Conservation (phyloP, 2,888 invertebrate species). For the Nomada ruficornis region DNA sequence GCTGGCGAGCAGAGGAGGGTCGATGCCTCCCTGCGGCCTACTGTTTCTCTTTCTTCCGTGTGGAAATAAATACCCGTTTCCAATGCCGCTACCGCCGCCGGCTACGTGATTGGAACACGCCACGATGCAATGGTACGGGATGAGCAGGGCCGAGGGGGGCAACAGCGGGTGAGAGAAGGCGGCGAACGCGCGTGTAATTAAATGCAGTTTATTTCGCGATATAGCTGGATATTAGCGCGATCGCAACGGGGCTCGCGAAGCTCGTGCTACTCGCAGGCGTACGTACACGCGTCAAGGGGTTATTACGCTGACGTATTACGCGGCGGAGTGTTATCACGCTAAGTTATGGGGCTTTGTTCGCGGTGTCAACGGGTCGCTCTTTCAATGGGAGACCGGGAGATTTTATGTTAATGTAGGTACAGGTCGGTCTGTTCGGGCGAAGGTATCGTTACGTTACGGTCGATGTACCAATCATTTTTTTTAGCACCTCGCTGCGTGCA, state of each 20-base stretch:
- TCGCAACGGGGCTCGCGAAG: conserved; percentile 22
- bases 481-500: too few relatives aligned
- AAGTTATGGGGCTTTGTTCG: conserved; percentile 16
- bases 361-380: background rate
- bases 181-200: conserved; percentile 42
- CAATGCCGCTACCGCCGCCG: background rate
- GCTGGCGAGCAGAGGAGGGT: conserved; percentile 44
- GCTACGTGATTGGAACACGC: conserved; percentile 6
- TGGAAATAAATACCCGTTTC: conserved; percentile 30
- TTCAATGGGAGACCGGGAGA: background rate
- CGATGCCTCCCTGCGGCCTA: conserved; percentile 57
- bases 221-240: conserved; percentile 44
- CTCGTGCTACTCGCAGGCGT: conserved; percentile 2
- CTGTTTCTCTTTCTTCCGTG: conserved; percentile 52
- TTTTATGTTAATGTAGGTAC: too few relatives aligned
- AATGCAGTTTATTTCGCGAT: conserved; percentile 50
- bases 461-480: too few relatives aligned
- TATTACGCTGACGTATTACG: conserved; percentile 38
- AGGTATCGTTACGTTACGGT: too few relatives aligned
- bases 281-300: conserved; percentile 26
- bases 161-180: background rate
- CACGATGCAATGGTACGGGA: background rate
- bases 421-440: too few relatives aligned
- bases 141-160: background rate
- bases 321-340: conserved; percentile 4